Evolutionary conservation across 1,140 invertebrate species (phyloP).

Genomic region (Zaprionus lachaisei): DNA sequence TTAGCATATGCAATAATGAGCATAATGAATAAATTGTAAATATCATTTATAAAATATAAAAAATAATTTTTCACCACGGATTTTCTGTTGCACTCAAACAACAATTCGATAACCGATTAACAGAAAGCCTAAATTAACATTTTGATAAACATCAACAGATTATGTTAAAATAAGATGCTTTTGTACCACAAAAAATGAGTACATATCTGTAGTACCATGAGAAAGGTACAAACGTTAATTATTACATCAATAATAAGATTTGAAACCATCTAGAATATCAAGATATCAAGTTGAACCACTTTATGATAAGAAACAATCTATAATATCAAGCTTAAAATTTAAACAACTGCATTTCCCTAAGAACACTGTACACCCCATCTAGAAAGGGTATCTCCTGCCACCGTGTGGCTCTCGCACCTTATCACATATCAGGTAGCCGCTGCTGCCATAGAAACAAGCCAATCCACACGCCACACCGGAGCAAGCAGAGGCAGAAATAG

Average conservation of each 20-base stretch:
- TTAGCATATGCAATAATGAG: not conserved
- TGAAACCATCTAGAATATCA: not conserved
- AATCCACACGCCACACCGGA: slow-evolving; percentile 45
- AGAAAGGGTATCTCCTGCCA: not conserved
- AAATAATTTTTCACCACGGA: not conserved
- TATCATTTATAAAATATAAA: not conserved
- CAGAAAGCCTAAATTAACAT: not conserved
- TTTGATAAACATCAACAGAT: not conserved
- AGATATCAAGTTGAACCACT: not conserved
- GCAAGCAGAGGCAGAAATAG: slow-evolving; percentile 39
- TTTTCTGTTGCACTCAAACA: not conserved
- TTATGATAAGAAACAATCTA: not conserved
- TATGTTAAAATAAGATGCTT: not conserved
- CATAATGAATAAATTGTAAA: not conserved
- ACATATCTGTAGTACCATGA: too few relatives aligned
- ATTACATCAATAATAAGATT: not conserved
- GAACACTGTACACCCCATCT: not conserved
- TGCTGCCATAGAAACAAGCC: slow-evolving; percentile 45
- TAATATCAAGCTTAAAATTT: not conserved
- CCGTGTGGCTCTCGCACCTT: not conserved
- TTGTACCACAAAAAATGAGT: too few relatives aligned
- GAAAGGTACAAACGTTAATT: too few relatives aligned
- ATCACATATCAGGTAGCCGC: slow-evolving; percentile 34
- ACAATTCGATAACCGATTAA: not conserved
- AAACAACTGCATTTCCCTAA: not conserved